phyloP scores from a whole-genome alignment of 1,140 invertebrate species.

The Drosophila busckii region DNA sequence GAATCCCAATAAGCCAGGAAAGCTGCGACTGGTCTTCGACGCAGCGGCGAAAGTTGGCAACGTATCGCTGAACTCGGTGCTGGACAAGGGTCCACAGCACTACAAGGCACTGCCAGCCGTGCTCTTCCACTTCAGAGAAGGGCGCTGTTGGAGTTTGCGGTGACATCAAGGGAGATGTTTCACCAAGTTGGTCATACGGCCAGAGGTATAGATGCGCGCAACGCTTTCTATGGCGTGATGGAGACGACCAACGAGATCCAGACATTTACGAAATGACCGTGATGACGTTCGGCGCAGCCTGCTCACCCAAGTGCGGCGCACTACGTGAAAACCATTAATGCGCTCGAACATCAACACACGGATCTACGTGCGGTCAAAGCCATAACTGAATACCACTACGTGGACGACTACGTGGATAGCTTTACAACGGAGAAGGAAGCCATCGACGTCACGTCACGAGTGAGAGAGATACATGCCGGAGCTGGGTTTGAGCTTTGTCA shows the following conservation, averaged over 20 bases:
- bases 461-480: not conserved
- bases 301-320: slow-evolving; percentile 1
- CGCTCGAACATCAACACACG: not conserved
- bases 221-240: not conserved
- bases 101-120: too few species aligned
- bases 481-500: slow-evolving; percentile 1
- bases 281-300: not conserved
- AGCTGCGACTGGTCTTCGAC: slow-evolving; percentile 3
- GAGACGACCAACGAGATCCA: not conserved
- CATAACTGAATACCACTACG: slow-evolving; percentile 6
- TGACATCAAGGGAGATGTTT: too few species aligned
- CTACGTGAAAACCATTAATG: not conserved
- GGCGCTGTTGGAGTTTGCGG: too few species aligned
- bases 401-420: slow-evolving; percentile 8
- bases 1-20: slow-evolving; percentile 6
- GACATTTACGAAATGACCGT: not conserved
- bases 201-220: too few species aligned
- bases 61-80: not conserved
- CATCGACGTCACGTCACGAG: not conserved
- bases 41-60: not conserved
- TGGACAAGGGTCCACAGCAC: not conserved
- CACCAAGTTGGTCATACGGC: too few species aligned
- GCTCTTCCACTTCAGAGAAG: too few species aligned
- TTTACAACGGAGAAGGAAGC: not conserved
- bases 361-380: not conserved